Conservation (phyloP, 2,888 invertebrate species). For the Cacoxenus indagator region DNA sequence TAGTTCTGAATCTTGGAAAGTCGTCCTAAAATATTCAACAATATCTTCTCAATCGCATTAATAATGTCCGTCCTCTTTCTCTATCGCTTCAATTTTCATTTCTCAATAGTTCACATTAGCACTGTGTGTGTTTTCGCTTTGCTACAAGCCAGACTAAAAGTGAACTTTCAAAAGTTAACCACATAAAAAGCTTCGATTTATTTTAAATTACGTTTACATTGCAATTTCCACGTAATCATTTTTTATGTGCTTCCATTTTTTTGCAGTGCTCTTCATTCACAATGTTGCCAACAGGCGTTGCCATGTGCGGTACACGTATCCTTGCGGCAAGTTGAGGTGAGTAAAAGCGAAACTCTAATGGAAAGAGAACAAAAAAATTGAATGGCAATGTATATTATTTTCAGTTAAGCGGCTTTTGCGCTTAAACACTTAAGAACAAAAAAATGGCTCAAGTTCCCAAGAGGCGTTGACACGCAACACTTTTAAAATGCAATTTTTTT, state of each 20-base stretch:
- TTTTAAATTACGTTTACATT: conserved; percentile 9
- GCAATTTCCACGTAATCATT: conserved; percentile 5
- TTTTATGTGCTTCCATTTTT: background rate
- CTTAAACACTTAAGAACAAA: conserved; percentile 10
- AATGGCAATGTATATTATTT: background rate
- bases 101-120: background rate
- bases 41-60: too few species aligned
- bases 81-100: too few species aligned
- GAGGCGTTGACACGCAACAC: conserved; percentile 11
- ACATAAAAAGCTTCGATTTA: conserved; percentile 7
- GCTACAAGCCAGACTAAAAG: background rate
- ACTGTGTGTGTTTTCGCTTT: background rate
- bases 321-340: background rate
- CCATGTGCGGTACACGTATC: background rate
- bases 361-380: background rate
- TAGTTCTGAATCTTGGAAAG: too few species aligned
- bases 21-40: too few species aligned
- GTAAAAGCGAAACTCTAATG: background rate
- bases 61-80: too few species aligned
- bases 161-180: background rate
- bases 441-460: conserved; percentile 4
- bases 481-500: background rate
- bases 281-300: background rate
- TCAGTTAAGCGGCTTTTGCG: conserved; percentile 15
- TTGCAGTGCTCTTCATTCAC: background rate